A percentile compares a stretch with the other conserved stretches of the same genome.
Conservation (phyloP, 2,888 invertebrate species). For the Odontocerum albicorne region DNA sequence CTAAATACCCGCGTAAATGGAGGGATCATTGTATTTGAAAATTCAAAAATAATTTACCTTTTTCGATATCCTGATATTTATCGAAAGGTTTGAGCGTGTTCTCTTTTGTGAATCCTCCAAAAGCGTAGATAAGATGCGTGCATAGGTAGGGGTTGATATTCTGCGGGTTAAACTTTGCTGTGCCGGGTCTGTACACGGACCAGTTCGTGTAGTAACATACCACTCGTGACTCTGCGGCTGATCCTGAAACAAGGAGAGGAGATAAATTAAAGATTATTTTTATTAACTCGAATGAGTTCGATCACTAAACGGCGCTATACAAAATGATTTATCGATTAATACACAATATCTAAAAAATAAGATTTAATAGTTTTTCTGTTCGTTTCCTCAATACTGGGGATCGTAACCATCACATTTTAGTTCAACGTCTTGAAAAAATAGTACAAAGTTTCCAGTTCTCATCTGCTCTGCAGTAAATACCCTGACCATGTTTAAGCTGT, state of each 20-base stretch:
- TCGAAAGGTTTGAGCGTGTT: slow-evolving; percentile 90
- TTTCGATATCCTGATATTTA: slow-evolving; percentile 94
- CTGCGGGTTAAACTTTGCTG: slow-evolving; percentile 88
- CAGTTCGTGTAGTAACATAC: slow-evolving; percentile 94
- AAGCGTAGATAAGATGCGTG: slow-evolving; percentile 91
- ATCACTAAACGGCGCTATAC: too few species aligned
- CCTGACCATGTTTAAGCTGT: too few species aligned
- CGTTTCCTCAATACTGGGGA: too few species aligned
- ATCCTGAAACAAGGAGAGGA: slow-evolving; percentile 17
- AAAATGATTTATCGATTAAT: too few species aligned
- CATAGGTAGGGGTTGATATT: slow-evolving; percentile 94
- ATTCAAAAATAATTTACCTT: slow-evolving; percentile 63
- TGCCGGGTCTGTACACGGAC: slow-evolving; percentile 89
- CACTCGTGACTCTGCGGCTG: slow-evolving; percentile 64
- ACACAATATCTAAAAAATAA: too few species aligned
- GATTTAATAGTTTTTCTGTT: too few species aligned
- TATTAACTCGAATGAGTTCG: too few species aligned
- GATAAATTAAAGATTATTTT: neutral
- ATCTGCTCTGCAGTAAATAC: too few species aligned
- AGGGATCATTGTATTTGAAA: neutral
- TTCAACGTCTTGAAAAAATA: too few species aligned
- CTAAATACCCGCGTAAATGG: neutral
- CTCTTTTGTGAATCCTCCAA: slow-evolving; percentile 90
- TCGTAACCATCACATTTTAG: too few species aligned
- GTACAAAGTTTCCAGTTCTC: too few species aligned